Evolutionary conservation across 2,888 invertebrate species (phyloP).

Genomic region (Byasa hedistus): DNA sequence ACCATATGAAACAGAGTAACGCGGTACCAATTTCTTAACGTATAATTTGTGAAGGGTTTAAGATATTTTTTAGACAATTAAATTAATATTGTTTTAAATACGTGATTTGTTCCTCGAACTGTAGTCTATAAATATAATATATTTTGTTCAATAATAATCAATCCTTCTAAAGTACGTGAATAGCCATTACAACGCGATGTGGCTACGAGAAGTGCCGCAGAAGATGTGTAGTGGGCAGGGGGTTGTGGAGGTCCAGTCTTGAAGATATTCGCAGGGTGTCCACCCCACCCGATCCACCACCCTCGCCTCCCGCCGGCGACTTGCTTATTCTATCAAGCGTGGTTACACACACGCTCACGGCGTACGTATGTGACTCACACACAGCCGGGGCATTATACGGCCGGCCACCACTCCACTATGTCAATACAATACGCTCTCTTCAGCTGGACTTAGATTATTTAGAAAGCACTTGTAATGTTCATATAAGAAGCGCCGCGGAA

Average conservation of each 20-base stretch:
- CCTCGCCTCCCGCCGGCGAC: conserved; percentile 69
- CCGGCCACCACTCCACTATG: conserved; percentile 80
- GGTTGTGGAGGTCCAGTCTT: conserved; percentile 76
- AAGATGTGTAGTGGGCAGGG: conserved; percentile 75
- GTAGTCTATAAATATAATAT: conserved; percentile 41
- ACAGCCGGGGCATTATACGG: conserved; percentile 70
- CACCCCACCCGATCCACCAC: conserved; percentile 36
- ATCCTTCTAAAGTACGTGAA: conserved; percentile 65
- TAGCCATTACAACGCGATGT: conserved; percentile 71
- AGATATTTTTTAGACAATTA: too few species aligned
- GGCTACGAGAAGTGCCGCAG: conserved; percentile 74
- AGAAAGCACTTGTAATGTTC: conserved; percentile 82
- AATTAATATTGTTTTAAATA: too few species aligned
- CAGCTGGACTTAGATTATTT: conserved; percentile 81
- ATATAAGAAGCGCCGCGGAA: conserved; percentile 79
- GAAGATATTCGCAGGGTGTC: conserved; percentile 70
- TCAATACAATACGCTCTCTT: conserved; percentile 81
- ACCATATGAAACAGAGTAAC: too few species aligned
- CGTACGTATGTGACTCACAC: conserved; percentile 60
- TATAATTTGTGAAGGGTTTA: too few species aligned
- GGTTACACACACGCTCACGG: conserved; percentile 61
- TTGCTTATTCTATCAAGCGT: conserved; percentile 81
- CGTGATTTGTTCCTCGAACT: not conserved
- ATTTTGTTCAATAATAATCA: conserved; percentile 30
- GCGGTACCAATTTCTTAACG: too few species aligned